Conservation (phyloP, 2,797 vertebrate genomes). For the Macroramphosus scolopax region DNA sequence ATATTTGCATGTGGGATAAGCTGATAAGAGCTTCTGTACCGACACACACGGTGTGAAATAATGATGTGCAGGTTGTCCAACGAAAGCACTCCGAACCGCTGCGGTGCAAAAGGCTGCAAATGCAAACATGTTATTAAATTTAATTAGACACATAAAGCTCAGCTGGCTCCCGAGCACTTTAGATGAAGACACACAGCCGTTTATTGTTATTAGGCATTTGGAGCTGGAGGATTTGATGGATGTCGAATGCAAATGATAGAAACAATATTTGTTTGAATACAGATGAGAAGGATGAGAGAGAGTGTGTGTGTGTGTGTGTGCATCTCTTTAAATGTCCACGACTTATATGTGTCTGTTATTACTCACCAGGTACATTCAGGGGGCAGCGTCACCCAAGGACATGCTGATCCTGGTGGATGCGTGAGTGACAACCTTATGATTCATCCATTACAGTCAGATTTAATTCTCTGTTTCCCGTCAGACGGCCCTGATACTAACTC, state of each 20-base stretch:
- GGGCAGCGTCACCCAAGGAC: constrained; percentile 96
- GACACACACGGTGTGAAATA: constrained; percentile 17
- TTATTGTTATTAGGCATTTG: too few species aligned
- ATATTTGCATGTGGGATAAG: constrained; percentile 13
- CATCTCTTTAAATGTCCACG: neutral
- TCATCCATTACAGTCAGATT: constrained; percentile 50
- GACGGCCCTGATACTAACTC: constrained; percentile 27
- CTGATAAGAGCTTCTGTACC: neutral
- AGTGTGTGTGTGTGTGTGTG: constrained; percentile 5
- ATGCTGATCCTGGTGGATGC: constrained; percentile 98
- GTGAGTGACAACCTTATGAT: constrained; percentile 81
- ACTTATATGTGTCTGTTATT: constrained; percentile 32
- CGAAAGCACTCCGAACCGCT: too few species aligned
- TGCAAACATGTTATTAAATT: too few species aligned
- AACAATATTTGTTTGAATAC: too few species aligned
- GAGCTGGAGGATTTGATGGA: too few species aligned
- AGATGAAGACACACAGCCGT: too few species aligned
- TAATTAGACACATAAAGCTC: too few species aligned
- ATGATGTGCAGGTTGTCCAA: too few species aligned
- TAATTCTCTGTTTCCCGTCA: constrained; percentile 29
- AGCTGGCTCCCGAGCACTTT: too few species aligned
- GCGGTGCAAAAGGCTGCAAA: too few species aligned
- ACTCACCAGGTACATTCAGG: constrained; percentile 93
- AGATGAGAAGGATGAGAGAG: neutral
- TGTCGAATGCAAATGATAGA: too few species aligned